These are phyloP conservation scores for Spondyliosoma cantharus DNA, from an alignment of 2,797 vertebrate genomes.

Conservation along the genomic window DNA sequence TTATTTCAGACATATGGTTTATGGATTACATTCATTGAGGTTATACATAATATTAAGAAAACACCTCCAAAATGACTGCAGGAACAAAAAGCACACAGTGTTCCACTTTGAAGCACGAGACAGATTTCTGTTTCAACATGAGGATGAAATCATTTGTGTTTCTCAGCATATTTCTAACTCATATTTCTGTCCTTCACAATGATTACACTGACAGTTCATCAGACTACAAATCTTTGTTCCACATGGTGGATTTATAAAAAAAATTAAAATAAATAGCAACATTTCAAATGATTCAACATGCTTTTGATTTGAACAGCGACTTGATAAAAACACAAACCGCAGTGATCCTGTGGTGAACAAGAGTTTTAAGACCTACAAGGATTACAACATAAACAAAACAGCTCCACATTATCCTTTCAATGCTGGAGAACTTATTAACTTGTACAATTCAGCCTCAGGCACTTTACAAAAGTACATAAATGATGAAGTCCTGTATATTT, in stretches of 20 bases:
- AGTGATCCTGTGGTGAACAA: background rate
- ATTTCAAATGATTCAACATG: slow-evolving; percentile 14
- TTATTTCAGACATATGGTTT: slow-evolving; percentile 36
- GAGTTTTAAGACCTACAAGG: background rate
- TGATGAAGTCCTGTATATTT: too few species aligned
- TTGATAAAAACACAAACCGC: slow-evolving; percentile 17
- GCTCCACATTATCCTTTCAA: background rate
- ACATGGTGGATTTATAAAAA: slow-evolving; percentile 45
- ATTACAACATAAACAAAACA: background rate
- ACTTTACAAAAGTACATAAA: background rate
- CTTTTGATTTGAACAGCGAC: background rate
- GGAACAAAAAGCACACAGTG: background rate
- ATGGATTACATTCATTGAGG: background rate
- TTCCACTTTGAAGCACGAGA: background rate
- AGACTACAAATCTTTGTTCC: background rate
- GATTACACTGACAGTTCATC: background rate
- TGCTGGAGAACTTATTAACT: background rate
- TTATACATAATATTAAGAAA: background rate
- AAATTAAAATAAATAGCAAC: slow-evolving; percentile 16
- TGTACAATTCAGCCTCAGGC: background rate
- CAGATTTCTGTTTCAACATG: background rate
- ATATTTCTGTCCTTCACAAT: background rate
- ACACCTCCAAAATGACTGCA: background rate
- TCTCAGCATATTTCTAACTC: background rate
- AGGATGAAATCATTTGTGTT: background rate